Conservation (phyloP, 35 echinoderm and acorn worm genomes). For the Patiria miniata region DNA sequence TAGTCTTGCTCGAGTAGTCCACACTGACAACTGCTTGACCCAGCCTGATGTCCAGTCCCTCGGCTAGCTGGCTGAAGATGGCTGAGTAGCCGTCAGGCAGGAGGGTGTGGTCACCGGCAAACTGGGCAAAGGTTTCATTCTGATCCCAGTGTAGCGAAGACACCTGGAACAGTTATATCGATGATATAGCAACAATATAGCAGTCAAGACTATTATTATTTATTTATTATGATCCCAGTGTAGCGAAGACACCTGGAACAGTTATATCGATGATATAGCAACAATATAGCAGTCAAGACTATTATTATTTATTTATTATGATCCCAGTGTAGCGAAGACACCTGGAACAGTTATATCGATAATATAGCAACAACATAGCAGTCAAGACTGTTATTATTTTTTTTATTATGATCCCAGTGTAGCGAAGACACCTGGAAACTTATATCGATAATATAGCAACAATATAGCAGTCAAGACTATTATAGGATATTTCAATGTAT, state of each 20-base stretch:
- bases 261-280: too few species aligned
- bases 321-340: conserved; percentile 96
- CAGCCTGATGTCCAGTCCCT: conserved; percentile 81
- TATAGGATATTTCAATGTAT: too few species aligned
- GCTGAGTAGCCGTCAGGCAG: conserved; percentile 73
- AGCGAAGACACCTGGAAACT: conserved; percentile 87
- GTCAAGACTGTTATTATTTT: too few species aligned
- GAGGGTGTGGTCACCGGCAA: conserved; percentile 91
- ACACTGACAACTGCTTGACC: conserved; percentile 55
- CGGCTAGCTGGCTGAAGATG: conserved; percentile 57
- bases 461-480: too few species aligned
- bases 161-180: too few species aligned
- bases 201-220: too few species aligned
- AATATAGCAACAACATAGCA: too few species aligned
- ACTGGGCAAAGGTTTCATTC: conserved; percentile 95
- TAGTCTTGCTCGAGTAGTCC: conserved; percentile 62
- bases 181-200: too few species aligned
- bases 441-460: too few species aligned
- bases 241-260: conserved; percentile 85
- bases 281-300: too few species aligned
- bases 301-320: too few species aligned
- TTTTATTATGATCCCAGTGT: conserved; percentile 98
- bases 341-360: too few species aligned
- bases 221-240: conserved; percentile 99
- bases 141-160: conserved; percentile 98